Base-by-base conservation (phyloP, 2,888 invertebrate genomes). In the Athripsodes cinereus region DNA sequence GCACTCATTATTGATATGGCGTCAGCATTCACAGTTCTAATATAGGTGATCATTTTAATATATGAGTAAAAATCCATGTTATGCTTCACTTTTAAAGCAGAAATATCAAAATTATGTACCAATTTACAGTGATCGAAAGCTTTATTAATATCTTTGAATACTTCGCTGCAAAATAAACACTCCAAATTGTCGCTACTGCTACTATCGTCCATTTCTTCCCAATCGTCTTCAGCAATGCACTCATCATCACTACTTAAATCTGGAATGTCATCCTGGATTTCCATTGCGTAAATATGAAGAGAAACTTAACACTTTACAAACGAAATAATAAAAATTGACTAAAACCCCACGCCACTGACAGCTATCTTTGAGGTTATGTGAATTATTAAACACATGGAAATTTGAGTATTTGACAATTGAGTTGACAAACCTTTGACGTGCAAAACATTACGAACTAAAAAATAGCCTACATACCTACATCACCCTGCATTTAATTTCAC, bases 61-160 rank as follows among this genome's bases (percentile, higher is more conserved):
- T 87, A 90, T 0, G 87, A 86, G 72, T 92, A 91, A 67, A 87
- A 87, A 69, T 92, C 91, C 83, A 92, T 86, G 65, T 81, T 81
- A 67, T 86, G 85, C 69, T 83, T 87, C 2, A 71, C 70, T 71
- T 89, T 88, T 35, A 92, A 73, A 51, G 73, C 71, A 5, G 78
- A 72, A 57, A 92, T 74, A 69, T 84, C 81, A 64, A 92, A 85
- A 55, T 79, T 78, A 67, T 92, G 92, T 16, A 68, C 72, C 2
- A 70, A 70, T 63, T 81, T 80, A 62, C 90, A 83, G 70, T 92
- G 92, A 20, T 79, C 74, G 53, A 89, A 72, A 21, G 86, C 88
- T 58, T 78, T 77, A 31, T 83, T 81, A 54, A 88, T 81, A 47
- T 80, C 80, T n/a, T 78, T 70, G 59, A 81, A 81, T 63, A 78